phyloP scores from a whole-genome alignment of 2,888 invertebrate genomes.

The Cryptocheilus praepositus region DNA sequence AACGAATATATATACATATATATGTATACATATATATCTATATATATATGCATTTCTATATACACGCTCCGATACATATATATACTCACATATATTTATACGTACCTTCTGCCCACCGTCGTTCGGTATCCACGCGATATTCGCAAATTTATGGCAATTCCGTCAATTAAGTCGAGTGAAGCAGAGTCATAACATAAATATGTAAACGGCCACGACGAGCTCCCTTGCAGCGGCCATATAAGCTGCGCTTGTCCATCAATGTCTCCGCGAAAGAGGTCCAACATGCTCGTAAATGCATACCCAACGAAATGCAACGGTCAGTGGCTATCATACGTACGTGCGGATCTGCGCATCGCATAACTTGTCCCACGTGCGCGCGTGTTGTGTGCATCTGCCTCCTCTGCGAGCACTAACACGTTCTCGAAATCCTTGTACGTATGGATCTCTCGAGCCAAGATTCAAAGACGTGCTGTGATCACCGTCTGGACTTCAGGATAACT shows the following conservation, averaged over 20 bases:
- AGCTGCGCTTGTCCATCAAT: conserved; percentile 74
- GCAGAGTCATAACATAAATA: conserved; percentile 74
- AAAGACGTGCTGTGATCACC: too few species aligned
- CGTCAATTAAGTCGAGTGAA: conserved; percentile 73
- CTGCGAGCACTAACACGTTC: too few species aligned
- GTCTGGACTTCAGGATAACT: too few species aligned
- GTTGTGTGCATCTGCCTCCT: not conserved
- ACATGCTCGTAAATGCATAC: conserved; percentile 67
- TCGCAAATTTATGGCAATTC: conserved; percentile 73
- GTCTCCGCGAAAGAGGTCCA: conserved; percentile 67
- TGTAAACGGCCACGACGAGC: conserved; percentile 68
- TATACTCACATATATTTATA: conserved; percentile 6
- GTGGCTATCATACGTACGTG: conserved; percentile 68
- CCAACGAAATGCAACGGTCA: conserved; percentile 64
- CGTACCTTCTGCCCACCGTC: conserved; percentile 10
- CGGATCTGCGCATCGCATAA: conserved; percentile 50
- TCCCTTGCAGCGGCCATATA: conserved; percentile 67
- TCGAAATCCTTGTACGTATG: not conserved
- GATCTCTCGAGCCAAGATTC: not conserved
- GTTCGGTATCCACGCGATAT: conserved; percentile 57
- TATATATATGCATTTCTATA: not conserved
- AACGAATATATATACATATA: conserved; percentile 13
- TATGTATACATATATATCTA: conserved; percentile 18
- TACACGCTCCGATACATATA: too few species aligned
- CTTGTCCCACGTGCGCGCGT: conserved; percentile 31